Conservation (phyloP, 1,140 invertebrate species). For the Akabosia matsudoensis region DNA sequence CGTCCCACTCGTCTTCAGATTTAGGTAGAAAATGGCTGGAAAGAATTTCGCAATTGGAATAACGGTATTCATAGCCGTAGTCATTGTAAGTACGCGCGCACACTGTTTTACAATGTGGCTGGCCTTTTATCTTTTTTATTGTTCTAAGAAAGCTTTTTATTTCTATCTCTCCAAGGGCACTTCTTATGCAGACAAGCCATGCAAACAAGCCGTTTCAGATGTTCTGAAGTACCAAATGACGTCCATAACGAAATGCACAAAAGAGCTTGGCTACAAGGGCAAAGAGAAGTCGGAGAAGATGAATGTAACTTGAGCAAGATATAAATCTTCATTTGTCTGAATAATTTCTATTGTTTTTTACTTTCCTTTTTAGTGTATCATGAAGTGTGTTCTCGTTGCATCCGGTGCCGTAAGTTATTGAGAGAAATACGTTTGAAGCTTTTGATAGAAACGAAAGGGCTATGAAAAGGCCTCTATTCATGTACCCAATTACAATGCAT, state of each 20-base stretch:
- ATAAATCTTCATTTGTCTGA: not conserved
- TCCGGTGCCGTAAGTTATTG: conserved; percentile 11
- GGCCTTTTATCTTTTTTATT: not conserved
- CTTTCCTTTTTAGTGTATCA: conserved; percentile 31
- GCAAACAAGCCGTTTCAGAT: conserved; percentile 26
- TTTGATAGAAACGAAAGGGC: too few relatives aligned
- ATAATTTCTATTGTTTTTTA: not conserved
- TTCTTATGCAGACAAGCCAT: not conserved
- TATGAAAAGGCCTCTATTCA: too few relatives aligned
- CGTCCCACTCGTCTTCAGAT: too few relatives aligned
- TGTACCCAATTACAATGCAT: too few relatives aligned
- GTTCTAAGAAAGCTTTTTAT: not conserved
- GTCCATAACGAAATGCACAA: conserved; percentile 24
- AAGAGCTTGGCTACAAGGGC: conserved; percentile 28
- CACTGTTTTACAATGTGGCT: not conserved
- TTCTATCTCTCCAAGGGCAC: not conserved
- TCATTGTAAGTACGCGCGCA: not conserved
- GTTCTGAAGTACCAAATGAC: conserved; percentile 30
- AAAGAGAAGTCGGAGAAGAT: conserved; percentile 27
- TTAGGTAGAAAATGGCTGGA: conserved; percentile 4
- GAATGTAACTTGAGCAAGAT: conserved; percentile 18
- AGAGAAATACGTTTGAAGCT: not conserved
- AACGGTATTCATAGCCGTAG: not conserved
- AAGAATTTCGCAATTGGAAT: not conserved
- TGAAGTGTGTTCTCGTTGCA: conserved; percentile 31